These are phyloP conservation scores for Rhinogobio ventralis DNA, from an alignment of 2,797 vertebrate genomes.

Conservation along the genomic window DNA sequence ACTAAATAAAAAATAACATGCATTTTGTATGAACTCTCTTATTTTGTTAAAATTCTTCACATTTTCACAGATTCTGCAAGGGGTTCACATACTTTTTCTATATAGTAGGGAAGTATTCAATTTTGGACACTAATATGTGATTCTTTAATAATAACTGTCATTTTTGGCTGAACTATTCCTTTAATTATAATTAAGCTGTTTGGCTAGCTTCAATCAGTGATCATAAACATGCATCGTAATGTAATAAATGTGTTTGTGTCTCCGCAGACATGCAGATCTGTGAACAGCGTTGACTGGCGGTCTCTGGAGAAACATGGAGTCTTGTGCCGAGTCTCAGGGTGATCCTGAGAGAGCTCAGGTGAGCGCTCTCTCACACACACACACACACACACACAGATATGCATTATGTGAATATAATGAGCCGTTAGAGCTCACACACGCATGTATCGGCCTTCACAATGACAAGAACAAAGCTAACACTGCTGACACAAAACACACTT, in stretches of 20 bases:
- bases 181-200: not conserved
- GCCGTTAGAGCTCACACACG: slow-evolving; percentile 3
- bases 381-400: slow-evolving; percentile 10
- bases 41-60: too few relatives aligned
- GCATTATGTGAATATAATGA: not conserved
- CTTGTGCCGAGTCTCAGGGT: slow-evolving; percentile 77
- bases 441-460: not conserved
- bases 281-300: slow-evolving; percentile 65
- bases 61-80: too few relatives aligned
- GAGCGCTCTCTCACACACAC: slow-evolving; percentile 57
- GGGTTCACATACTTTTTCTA: not conserved
- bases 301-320: slow-evolving; percentile 77
- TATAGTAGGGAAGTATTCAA: not conserved
- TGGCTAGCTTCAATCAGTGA: not conserved
- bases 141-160: not conserved
- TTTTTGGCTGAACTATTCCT: not conserved
- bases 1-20: too few relatives aligned
- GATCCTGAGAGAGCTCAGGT: slow-evolving; percentile 81
- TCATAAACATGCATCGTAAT: not conserved
- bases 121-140: not conserved
- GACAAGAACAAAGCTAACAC: slow-evolving; percentile 7
- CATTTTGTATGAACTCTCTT: too few relatives aligned
- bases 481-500: not conserved
- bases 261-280: slow-evolving; percentile 71
- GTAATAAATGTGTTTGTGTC: slow-evolving; percentile 31